Base-by-base conservation (phyloP, 2,113 vertebrate species). In the Triplophysa tibetana region DNA sequence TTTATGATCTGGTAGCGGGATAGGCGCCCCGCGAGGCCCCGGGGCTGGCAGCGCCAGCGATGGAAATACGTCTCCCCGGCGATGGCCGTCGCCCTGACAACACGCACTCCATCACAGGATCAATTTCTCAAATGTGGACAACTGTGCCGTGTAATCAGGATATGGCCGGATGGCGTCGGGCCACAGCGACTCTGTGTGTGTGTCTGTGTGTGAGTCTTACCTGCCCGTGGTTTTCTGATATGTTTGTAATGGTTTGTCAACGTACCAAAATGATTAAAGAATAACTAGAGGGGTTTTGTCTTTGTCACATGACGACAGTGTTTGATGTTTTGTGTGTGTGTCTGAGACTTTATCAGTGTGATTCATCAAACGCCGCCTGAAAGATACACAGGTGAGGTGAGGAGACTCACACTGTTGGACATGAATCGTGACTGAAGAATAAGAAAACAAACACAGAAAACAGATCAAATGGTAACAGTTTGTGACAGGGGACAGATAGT, bases 71-170 rank as follows among this genome's bases (percentile, higher is more conserved):
- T 95, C 95, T 95, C 93, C 91, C 91, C 75, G 93, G 93, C 92
- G 92, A 93, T 93, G 92, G 95, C 92, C 90, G 68, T 94, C 92
- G 93, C 93, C 90, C 90, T 92, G 89, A 92, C 90, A 91, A 94
- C 92, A 92, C 94, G 6, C 95, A 98, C 98, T 98, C 96, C 95
- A 97, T 99, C 95, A 96, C 95, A 95, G 93, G 96, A 97, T 98
- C 96, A 95, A 98, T 98, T 97, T 96, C 95, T 98, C 95, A 98
- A 97, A 97, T 97, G 95, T 94, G 94, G 96, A 97, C 96, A 96
- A 98, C 96, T 97, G 96, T 94, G 95, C 95, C 94, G 94, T 93
- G 92, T 98, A 98, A 98, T 98, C 96, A 98, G 94, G 98, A 98
- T 98, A 97, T 93, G 91, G 93, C 93, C 91, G 92, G 89, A 91